Evolutionary conservation across 2,797 vertebrate species (phyloP).

Genomic region (Ateles fusciceps): DNA sequence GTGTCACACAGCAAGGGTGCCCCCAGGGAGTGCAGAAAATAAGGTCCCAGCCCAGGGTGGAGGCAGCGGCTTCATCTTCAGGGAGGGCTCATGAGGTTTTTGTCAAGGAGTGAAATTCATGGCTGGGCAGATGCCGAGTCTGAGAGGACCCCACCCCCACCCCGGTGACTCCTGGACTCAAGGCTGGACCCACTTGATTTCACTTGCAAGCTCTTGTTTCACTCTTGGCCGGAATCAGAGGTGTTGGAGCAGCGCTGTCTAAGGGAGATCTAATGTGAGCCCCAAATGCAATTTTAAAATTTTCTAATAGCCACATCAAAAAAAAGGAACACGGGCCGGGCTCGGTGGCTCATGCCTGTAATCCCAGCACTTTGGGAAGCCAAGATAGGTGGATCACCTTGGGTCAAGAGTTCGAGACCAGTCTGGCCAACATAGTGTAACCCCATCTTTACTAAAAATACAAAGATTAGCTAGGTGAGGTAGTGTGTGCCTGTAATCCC

Average conservation of each 20-base stretch:
- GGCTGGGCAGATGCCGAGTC: not conserved
- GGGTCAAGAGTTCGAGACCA: not conserved
- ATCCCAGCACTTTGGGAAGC: not conserved
- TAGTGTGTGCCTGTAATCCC: not conserved
- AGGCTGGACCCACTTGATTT: not conserved
- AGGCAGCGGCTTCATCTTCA: not conserved
- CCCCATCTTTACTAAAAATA: not conserved
- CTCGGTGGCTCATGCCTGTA: not conserved
- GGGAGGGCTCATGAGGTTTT: not conserved
- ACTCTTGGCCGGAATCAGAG: not conserved
- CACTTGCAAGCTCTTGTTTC: not conserved
- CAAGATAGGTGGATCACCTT: not conserved
- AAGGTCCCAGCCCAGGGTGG: not conserved
- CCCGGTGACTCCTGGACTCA: not conserved
- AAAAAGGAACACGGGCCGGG: not conserved
- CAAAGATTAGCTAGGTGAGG: not conserved
- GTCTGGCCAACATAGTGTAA: not conserved
- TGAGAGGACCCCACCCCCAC: too few relatives aligned
- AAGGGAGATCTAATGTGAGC: not conserved
- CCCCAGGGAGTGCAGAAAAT: not conserved
- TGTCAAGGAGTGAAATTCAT: not conserved
- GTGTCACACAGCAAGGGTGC: not conserved
- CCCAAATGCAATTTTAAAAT: not conserved
- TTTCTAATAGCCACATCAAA: not conserved
- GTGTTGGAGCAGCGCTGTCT: accelerated